phyloP scores from a whole-genome alignment of 2,888 invertebrate species.

The Mythimna ferrago region DNA sequence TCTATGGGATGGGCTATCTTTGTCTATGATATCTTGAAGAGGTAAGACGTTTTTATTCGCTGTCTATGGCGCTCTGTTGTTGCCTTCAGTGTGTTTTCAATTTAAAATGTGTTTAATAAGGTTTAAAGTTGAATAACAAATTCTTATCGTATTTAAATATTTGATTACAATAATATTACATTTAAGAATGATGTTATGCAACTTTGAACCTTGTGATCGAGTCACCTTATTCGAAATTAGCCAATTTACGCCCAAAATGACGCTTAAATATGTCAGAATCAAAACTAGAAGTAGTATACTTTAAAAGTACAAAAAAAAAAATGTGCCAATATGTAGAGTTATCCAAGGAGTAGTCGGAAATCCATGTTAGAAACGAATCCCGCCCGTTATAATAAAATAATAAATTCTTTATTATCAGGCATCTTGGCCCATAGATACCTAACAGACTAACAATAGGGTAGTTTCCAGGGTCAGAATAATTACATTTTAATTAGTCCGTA shows the following conservation, averaged over 20 bases:
- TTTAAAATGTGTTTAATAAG: conserved; percentile 2
- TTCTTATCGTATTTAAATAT: neutral
- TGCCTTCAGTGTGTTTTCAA: conserved; percentile 59
- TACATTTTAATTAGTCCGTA: too few species aligned
- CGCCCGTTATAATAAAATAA: too few species aligned
- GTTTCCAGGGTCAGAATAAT: too few species aligned
- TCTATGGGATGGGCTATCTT: conserved; percentile 42
- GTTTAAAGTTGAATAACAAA: conserved; percentile 36
- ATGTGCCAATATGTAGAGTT: neutral
- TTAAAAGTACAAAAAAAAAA: neutral
- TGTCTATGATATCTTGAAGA: conserved; percentile 41
- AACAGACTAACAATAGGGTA: too few species aligned
- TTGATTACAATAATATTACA: too few species aligned
- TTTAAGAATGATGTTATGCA: conserved; percentile 15
- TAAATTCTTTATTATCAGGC: too few species aligned
- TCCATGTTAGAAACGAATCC: too few species aligned
- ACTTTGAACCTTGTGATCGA: conserved; percentile 62
- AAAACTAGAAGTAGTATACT: too few species aligned
- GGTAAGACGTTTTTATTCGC: conserved; percentile 56
- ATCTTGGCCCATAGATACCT: too few species aligned
- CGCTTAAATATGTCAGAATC: too few species aligned
- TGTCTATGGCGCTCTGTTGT: conserved; percentile 60
- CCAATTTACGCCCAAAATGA: conserved; percentile 14
- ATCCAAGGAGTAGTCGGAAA: too few species aligned
- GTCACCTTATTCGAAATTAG: conserved; percentile 8